Base-by-base conservation (phyloP, 2,797 vertebrate genomes). In the Mormyrops boulengeri region DNA sequence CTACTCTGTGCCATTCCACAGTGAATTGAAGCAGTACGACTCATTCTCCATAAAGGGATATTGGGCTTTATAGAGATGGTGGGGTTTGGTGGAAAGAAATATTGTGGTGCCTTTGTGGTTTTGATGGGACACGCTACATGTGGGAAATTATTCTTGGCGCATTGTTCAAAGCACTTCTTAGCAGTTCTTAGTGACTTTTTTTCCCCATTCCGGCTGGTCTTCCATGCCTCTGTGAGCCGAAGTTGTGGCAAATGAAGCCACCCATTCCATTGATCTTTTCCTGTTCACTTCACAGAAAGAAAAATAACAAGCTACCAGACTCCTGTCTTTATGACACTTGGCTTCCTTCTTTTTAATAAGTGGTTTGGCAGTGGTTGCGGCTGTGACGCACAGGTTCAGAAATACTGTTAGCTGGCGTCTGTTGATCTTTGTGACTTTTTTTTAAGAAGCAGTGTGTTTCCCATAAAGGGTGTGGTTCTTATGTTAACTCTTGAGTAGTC, bases 91-190 rank as follows among this genome's bases (percentile, higher is more conserved):
- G 90, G 93, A 90, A 90, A 44, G 82, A 91, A 84, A 87, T 91
- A 91, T 90, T 91, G 90, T 92, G 92, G 92, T 90, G 53, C 73
- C 89, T 94, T 90, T 93, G 94, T 93, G 95, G 95, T 93, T 95
- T 95, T 93, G 89, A 93, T 94, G 94, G 95, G 94, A 94, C 95
- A 94, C 94, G 94, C 95, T 94, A 94, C 95, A 95, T 95, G 94
- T 96, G 95, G 96, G 94, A 96, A 96, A 96, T 96, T 96, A 96
- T 96, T 96, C 93, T 96, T 96, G 96, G 96, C 95, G 93, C 90
- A 57, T 66, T 44, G 87, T 95, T 95, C 94, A 96, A 96, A 90
- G 92, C 41, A 89, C n/a, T n/a, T n/a, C 90, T 91, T 92, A 91
- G 92, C n/a, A 93, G 94, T 93, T 94, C 93, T 94, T 95, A 94